Evolutionary conservation across 2,797 vertebrate species (phyloP).

Genomic region (Rhinoraja longicauda): DNA sequence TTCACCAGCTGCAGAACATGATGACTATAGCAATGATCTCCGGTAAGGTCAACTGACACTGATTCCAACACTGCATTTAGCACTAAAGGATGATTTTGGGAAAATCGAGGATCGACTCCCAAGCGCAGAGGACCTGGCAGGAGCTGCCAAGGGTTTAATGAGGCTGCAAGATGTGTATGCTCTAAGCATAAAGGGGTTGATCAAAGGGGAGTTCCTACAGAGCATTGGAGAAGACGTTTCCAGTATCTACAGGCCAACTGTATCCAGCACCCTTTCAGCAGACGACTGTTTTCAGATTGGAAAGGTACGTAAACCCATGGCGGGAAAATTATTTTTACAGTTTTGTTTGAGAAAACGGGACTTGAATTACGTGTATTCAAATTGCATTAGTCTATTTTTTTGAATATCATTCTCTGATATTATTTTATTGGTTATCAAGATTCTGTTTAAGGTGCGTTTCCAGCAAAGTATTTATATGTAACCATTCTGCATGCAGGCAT

Average conservation of each 20-base stretch:
- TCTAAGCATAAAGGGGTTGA: slow-evolving; percentile 69
- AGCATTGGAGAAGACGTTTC: slow-evolving; percentile 43
- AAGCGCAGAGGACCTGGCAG: slow-evolving; percentile 73
- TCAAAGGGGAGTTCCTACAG: slow-evolving; percentile 69
- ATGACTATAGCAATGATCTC: neutral
- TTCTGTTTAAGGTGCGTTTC: too few relatives aligned
- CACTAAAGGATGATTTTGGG: slow-evolving; percentile 67
- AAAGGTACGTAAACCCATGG: slow-evolving; percentile 63
- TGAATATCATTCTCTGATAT: neutral
- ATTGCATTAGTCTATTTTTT: neutral
- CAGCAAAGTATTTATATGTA: neutral
- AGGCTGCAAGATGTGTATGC: slow-evolving; percentile 84
- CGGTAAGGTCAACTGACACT: neutral
- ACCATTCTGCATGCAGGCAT: neutral
- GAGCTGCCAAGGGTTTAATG: slow-evolving; percentile 79
- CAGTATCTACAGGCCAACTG: slow-evolving; percentile 63
- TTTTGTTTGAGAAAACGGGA: neutral
- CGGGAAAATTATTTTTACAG: neutral
- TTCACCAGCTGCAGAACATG: slow-evolving; percentile 7
- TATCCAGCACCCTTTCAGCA: slow-evolving; percentile 64
- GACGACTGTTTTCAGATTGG: slow-evolving; percentile 90
- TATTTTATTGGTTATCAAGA: neutral
- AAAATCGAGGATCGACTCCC: slow-evolving; percentile 67
- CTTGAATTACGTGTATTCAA: neutral
- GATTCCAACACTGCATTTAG: slow-evolving; percentile 51